These are phyloP conservation scores for Papilio helenus DNA, from an alignment of 1,140 invertebrate species.

Conservation along the genomic window DNA sequence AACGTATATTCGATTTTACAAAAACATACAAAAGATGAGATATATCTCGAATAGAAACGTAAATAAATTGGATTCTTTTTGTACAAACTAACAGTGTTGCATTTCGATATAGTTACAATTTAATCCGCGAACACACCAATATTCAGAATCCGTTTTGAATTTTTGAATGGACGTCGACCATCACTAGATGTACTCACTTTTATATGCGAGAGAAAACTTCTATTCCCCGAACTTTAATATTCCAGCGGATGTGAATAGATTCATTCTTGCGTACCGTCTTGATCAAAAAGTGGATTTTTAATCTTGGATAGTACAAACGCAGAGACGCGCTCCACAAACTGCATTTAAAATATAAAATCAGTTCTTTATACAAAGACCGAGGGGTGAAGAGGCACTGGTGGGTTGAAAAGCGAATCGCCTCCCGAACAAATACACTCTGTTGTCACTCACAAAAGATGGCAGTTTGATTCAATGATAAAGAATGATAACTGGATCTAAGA, in stretches of 20 bases:
- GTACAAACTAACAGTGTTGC: background rate
- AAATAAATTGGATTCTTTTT: conserved; percentile 8
- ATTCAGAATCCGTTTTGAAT: conserved; percentile 32
- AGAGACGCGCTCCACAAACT: conserved; percentile 32
- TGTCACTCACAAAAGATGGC: conserved; percentile 52
- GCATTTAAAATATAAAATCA: conserved; percentile 44
- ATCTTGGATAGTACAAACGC: conserved; percentile 43
- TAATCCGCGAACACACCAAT: conserved; percentile 29
- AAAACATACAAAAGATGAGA: background rate
- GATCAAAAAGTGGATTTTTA: conserved; percentile 44
- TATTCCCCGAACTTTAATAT: conserved; percentile 37
- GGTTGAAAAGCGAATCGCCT: conserved; percentile 38
- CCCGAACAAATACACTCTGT: conserved; percentile 53
- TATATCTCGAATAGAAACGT: background rate
- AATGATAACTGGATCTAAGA: conserved; percentile 61
- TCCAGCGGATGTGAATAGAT: conserved; percentile 24
- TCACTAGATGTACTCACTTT: conserved; percentile 32
- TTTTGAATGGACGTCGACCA: conserved; percentile 27
- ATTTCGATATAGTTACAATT: conserved; percentile 2
- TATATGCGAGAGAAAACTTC: conserved; percentile 36
- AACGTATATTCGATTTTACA: background rate
- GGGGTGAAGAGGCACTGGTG: background rate
- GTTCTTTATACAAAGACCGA: conserved; percentile 34
- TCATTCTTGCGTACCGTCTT: conserved; percentile 35
- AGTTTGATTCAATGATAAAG: conserved; percentile 61